Base-by-base conservation (phyloP, 2,797 vertebrate genomes). In the Graptemys geographica region DNA sequence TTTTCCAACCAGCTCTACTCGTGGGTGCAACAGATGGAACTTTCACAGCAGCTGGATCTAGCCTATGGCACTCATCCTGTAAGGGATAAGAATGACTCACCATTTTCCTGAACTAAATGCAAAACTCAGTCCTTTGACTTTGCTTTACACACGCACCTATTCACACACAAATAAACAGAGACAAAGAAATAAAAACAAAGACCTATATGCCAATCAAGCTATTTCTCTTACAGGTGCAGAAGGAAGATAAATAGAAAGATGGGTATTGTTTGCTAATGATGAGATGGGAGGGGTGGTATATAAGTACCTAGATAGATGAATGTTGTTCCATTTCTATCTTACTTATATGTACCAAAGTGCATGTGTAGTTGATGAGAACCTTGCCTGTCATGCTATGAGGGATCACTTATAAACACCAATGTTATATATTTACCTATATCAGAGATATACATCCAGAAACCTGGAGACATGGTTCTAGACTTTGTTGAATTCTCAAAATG, bases 31-130 rank as follows among this genome's bases (percentile, higher is more conserved):
- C 25, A 81, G 55, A 5, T 10, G 33, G 41, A 21, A 49, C 94
- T 93, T 95, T 89, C 78, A 83, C 52, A 49, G 74, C 21, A 51
- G 69, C 9, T 74, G 13, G 87, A 57, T 65, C 69, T 72, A 94
- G 86, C 76, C 0, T n/a, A 13, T 79, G 79, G 44, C n/a, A 76
- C 51, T 89, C 2, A 57, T 90, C n/a, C 83, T 91, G 27, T 3
- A 25, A 16, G 79, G 87, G 59, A 56, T 28, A 79, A 72, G 52
- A 57, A 47, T 44, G 80, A 18, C 55, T 86, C 33, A 23, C 74
- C 11, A 74, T 62, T 81, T 81, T 92, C 72, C 74, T 79, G 92
- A 89, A 76, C 33, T 8, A 44, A 87, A 76, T 76, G 11, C 13
- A 89, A 65, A 84, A 2, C 25, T 56, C 56, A 3, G 0, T 47